Percentiles rank a stretch among this genome's conserved stretches.
These are phyloP conservation scores for Zele albiditarsus DNA, from an alignment of 2,888 invertebrate species.

Conservation along the genomic window DNA sequence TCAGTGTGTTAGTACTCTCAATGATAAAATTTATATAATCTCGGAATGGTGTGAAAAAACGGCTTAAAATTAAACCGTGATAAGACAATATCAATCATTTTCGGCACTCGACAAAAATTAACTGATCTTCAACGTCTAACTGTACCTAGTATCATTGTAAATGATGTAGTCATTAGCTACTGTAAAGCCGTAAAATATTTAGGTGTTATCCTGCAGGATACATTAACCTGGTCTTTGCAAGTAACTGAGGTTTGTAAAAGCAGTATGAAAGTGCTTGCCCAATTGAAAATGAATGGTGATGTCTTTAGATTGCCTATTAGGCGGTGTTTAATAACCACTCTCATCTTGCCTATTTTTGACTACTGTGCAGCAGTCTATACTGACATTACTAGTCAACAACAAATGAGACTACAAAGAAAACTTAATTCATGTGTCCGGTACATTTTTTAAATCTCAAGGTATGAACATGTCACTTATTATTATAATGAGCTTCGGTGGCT, in stretches of 20 bases:
- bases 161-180: background rate
- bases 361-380: constrained; percentile 27
- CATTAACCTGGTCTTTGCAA: background rate
- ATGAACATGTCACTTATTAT: background rate
- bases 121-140: background rate
- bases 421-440: constrained; percentile 20
- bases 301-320: background rate
- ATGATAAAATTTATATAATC: background rate
- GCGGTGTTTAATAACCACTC: constrained; percentile 2
- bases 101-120: constrained; percentile 8
- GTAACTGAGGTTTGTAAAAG: background rate
- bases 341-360: constrained; percentile 31
- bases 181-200: constrained; percentile 1
- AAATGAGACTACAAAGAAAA: constrained; percentile 3
- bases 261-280: background rate
- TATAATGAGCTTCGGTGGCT: constrained; percentile 25
- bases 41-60: background rate
- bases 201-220: background rate
- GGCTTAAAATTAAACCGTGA: constrained; percentile 9
- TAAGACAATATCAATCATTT: constrained; percentile 19
- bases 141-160: background rate
- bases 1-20: constrained; percentile 11
- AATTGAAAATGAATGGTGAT: background rate
- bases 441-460: constrained; percentile 14
- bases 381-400: constrained; percentile 14